A percentile compares a stretch with the other conserved stretches of the same genome.
Conservation (phyloP, 2,797 vertebrate genomes). For the Coregonus ussuriensis region DNA sequence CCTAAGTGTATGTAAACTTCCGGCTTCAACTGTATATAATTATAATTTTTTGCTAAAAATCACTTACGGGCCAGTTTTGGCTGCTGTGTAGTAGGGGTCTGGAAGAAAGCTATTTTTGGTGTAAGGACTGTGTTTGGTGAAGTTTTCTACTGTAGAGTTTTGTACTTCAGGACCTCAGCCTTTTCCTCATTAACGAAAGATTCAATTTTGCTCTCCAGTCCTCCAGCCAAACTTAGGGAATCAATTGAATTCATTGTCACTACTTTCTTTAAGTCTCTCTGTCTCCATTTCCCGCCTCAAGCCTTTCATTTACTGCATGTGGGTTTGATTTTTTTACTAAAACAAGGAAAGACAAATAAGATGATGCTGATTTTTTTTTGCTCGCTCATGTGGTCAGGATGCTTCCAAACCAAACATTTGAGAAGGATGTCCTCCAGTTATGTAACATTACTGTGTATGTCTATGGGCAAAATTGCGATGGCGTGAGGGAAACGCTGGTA, state of each 20-base stretch:
- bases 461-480: slow-evolving; percentile 44
- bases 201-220: slow-evolving; percentile 39
- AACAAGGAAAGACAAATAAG: slow-evolving; percentile 54
- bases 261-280: slow-evolving; percentile 36
- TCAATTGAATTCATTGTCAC: slow-evolving; percentile 70
- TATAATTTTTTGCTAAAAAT: too few relatives aligned
- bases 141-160: neutral
- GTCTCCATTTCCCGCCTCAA: neutral
- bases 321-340: slow-evolving; percentile 55
- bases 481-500: slow-evolving; percentile 33
- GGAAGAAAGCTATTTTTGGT: too few relatives aligned
- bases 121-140: neutral
- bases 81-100: too few relatives aligned
- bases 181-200: slow-evolving; percentile 36
- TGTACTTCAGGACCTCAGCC: slow-evolving; percentile 16
- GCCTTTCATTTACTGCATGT: slow-evolving; percentile 47
- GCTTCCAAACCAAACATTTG: slow-evolving; percentile 58
- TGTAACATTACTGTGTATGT: too few relatives aligned
- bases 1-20: too few relatives aligned
- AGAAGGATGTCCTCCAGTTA: slow-evolving; percentile 54
- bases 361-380: slow-evolving; percentile 38
- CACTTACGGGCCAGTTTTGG: too few relatives aligned
- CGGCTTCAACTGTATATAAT: too few relatives aligned
- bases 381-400: slow-evolving; percentile 38
- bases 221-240: slow-evolving; percentile 53